Percentiles rank a stretch among this genome's conserved stretches.
These are phyloP conservation scores for Oscheius sp. DNA, from an alignment of 2,888 invertebrate genomes.

Conservation along the genomic window DNA sequence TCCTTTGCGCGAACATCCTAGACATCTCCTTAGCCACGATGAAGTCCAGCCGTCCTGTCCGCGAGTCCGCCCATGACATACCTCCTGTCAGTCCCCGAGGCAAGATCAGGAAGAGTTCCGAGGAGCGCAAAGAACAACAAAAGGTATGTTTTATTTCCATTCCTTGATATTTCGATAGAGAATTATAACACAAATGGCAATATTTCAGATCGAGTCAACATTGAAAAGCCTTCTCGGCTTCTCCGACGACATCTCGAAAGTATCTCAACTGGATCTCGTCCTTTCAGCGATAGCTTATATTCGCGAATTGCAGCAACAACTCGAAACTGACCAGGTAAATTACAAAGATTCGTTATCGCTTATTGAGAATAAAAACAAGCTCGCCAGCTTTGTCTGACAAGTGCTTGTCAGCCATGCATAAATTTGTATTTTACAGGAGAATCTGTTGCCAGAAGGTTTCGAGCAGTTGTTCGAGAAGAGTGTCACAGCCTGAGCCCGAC, in stretches of 20 bases:
- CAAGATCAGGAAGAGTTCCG: conserved; percentile 49
- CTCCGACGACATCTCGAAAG: conserved; percentile 36
- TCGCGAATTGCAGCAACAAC: conserved; percentile 50
- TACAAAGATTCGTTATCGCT: too few relatives aligned
- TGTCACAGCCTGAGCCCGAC: conserved; percentile 30
- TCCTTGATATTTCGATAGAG: neutral
- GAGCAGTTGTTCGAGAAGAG: conserved; percentile 60
- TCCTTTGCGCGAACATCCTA: conserved; percentile 25
- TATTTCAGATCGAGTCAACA: conserved; percentile 51
- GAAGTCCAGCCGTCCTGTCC: conserved; percentile 26
- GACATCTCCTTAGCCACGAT: conserved; percentile 16
- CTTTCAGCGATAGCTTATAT: conserved; percentile 56
- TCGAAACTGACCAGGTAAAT: conserved; percentile 15
- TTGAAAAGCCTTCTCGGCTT: conserved; percentile 51
- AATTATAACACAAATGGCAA: too few relatives aligned
- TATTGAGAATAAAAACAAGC: too few relatives aligned
- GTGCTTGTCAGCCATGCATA: too few relatives aligned
- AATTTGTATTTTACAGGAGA: conserved; percentile 37
- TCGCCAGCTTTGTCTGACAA: too few relatives aligned
- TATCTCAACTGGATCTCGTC: conserved; percentile 50
- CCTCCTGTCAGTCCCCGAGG: conserved; percentile 46
- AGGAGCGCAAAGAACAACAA: conserved; percentile 52
- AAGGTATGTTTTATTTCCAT: conserved; percentile 43
- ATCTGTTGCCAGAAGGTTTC: conserved; percentile 49
- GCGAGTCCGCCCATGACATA: conserved; percentile 11